phyloP scores from a whole-genome alignment of 2,113 vertebrate genomes.

The Anarhynchus alexandrinus region DNA sequence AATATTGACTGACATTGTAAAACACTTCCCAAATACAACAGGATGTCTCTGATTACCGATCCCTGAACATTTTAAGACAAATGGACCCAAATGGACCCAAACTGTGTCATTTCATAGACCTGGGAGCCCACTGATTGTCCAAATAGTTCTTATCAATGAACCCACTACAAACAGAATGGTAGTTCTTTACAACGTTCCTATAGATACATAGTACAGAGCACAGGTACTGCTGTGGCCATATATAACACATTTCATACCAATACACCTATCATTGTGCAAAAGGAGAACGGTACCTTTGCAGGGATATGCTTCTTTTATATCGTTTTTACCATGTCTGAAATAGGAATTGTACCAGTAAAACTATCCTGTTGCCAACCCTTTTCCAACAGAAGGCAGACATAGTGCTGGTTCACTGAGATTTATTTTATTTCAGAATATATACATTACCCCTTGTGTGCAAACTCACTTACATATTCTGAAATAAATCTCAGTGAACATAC shows the following conservation, averaged over 20 bases:
- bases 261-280: not conserved
- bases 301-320: not conserved
- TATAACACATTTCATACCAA: not conserved
- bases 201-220: not conserved
- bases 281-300: not conserved
- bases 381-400: not conserved
- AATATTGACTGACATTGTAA: not conserved
- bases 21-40: not conserved
- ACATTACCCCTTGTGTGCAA: accelerated
- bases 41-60: not conserved
- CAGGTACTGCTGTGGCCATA: not conserved
- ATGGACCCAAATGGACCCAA: not conserved
- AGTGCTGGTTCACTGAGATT: not conserved
- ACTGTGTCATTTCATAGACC: not conserved
- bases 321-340: not conserved
- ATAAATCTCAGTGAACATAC: accelerated
- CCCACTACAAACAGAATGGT: not conserved
- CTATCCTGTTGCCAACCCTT: not conserved
- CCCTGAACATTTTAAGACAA: not conserved
- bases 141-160: not conserved
- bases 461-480: accelerated
- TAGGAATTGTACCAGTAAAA: not conserved
- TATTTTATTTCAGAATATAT: not conserved
- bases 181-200: not conserved
- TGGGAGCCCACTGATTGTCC: not conserved